phyloP scores from a whole-genome alignment of 2,888 invertebrate genomes.

The Andrena bicolor region DNA sequence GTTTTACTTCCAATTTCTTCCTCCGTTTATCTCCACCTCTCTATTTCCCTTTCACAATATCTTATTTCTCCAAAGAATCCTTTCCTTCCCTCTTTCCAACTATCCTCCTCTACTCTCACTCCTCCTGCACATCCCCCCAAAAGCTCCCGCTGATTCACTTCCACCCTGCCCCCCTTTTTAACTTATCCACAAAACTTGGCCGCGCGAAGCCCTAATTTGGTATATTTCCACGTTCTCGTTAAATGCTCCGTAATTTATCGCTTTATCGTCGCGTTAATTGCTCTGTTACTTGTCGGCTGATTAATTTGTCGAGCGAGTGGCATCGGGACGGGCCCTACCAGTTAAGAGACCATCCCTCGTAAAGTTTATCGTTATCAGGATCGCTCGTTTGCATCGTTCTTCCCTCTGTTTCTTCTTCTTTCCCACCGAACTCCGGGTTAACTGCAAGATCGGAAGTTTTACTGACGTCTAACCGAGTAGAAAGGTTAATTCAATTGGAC shows the following conservation, averaged over 20 bases:
- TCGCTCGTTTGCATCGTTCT: slow-evolving; percentile 39
- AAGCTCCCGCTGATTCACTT: not conserved
- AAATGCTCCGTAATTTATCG: not conserved
- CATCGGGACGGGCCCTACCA: not conserved
- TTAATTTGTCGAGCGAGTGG: slow-evolving; percentile 6
- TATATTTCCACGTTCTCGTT: not conserved
- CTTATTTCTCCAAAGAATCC: not conserved
- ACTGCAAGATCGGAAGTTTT: slow-evolving; percentile 37
- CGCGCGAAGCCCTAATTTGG: not conserved
- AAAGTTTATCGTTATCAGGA: slow-evolving; percentile 14
- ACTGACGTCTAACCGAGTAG: slow-evolving; percentile 9
- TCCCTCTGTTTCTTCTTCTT: not conserved
- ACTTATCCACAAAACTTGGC: not conserved
- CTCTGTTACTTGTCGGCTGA: slow-evolving; percentile 14
- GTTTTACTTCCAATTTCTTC: not conserved
- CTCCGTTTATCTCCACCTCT: not conserved
- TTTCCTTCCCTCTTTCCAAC: not conserved
- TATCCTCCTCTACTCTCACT: not conserved
- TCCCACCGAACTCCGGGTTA: slow-evolving; percentile 15
- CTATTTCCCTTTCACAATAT: not conserved
- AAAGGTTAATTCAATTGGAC: slow-evolving; percentile 43
- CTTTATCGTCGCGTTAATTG: slow-evolving; percentile 22
- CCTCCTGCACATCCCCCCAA: not conserved
- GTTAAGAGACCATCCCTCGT: slow-evolving; percentile 16
- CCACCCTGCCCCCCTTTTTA: not conserved